phyloP scores from a whole-genome alignment of 2,113 vertebrate species.

The human region GRCh38 chr7:103927001-103927500 shows the following conservation, averaged over 20 bases:
- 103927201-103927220: constrained; percentile 24
- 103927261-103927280: not conserved
- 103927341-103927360: constrained; percentile 46
- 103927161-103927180: not conserved
- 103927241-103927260: not conserved
- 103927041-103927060: constrained; percentile 47
- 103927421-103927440: constrained; percentile 14
- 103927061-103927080: not conserved
- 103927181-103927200: not conserved
- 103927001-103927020: constrained; percentile 25
- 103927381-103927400: constrained; percentile 20
- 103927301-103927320: not conserved
- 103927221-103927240: not conserved
- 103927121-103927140: not conserved
- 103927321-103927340: constrained; percentile 8
- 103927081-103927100: not conserved
- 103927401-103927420: constrained; percentile 7
- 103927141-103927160: constrained; percentile 38
- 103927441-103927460: not conserved
- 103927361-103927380: not conserved
- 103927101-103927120: constrained; percentile 16
- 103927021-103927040: constrained; percentile 43
- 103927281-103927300: not conserved
- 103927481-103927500: constrained; percentile 34
- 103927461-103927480: constrained; percentile 21